Evolutionary conservation across 2,888 invertebrate genomes (phyloP), one percentile per base, ranked within the genome.

Genomic region (Harpalus rufipes): DNA sequence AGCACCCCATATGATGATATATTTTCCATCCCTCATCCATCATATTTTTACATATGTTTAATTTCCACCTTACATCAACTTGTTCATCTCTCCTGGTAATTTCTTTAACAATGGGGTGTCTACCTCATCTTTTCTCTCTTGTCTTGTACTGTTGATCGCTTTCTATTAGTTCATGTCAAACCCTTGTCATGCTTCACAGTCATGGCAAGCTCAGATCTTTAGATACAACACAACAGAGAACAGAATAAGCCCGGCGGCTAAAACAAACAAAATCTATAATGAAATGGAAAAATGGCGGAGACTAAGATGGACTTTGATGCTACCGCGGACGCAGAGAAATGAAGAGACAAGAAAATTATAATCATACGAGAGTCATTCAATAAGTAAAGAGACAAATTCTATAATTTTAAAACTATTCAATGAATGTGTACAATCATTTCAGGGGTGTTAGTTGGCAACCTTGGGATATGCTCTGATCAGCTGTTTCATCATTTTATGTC

Each of bases 211-310:
- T 12, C 44, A 2, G 44, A 51, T 51, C 44, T 7, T 10, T 25
- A 51, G 44, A 51, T 51, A 10, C 44, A 51, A 51, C 44, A 12
- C 44, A 51, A 59, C 56, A 12, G 56, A 59, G 63, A 18, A 18
- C 21, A 10, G 21, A 25, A 25, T 25, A 8, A 16, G 59, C 18
- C 63, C 6, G 7, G 68, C 25, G 51, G 56, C 16, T 83, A 76
- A 83, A 83, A 83, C 83, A 83, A 83, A 83, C 76, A 83, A 83
- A 82, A 82, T 82, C 72, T 72, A 72, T 82, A 82, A 82, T 82
- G 82, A 82, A 82, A 82, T 82, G 74, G 82, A 82, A 82, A 82
- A 82, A 82, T 82, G 39, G 82, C 81, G 68, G 65, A 68, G 65
- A 59, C 6, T 12, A 63, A 18, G 25, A 32, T 7, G 14, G 8